Evolutionary conservation across 1,140 invertebrate species (phyloP).

Genomic region (Melanaphis sacchari): DNA sequence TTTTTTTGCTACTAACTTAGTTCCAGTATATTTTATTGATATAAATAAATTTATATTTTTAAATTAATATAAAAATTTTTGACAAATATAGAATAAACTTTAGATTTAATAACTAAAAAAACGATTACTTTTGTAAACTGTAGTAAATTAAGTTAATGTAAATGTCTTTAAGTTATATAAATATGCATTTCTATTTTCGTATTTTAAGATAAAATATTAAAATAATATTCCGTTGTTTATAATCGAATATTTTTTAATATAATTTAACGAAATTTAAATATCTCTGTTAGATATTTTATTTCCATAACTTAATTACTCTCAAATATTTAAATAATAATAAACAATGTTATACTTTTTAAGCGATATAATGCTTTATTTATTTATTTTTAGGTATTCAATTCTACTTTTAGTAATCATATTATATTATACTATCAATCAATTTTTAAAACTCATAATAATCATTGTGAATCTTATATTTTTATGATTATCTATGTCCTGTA

Average conservation of each 20-base stretch:
- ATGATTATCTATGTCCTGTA: background rate
- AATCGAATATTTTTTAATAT: background rate
- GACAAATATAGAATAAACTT: background rate
- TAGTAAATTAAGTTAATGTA: background rate
- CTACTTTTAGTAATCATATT: background rate
- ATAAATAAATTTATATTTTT: background rate
- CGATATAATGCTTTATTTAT: background rate
- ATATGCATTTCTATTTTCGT: background rate
- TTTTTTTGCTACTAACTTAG: background rate
- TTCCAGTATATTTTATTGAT: background rate
- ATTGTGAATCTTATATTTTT: background rate
- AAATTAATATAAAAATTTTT: background rate
- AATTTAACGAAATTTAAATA: constrained; percentile 11
- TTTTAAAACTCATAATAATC: background rate
- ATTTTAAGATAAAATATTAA: background rate
- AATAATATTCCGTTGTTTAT: background rate
- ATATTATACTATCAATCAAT: background rate
- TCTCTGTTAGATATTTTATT: background rate
- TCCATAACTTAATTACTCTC: background rate
- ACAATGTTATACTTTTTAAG: background rate
- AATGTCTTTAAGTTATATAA: background rate
- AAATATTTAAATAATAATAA: background rate
- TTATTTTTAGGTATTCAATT: background rate
- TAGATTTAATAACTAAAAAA: background rate
- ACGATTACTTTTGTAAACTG: background rate